Base-by-base conservation (phyloP, 2,113 vertebrate species). In the Phycodurus eques region DNA sequence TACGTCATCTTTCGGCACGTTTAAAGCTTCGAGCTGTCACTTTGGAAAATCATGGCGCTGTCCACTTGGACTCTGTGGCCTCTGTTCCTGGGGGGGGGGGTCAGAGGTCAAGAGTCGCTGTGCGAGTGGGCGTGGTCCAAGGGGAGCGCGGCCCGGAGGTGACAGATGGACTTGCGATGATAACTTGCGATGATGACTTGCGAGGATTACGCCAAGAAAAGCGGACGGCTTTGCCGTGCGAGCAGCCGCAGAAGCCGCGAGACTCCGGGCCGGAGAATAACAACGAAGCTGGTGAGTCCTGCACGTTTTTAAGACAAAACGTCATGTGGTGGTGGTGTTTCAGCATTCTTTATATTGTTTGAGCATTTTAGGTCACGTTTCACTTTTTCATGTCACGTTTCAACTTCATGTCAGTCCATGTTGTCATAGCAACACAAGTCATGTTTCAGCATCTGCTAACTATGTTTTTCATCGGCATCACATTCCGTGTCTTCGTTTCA, bases 121-220 rank as follows among this genome's bases (percentile, higher is more conserved):
- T 17, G 59, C 14, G 6, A 35, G 59, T 35, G 27, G 59, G 31
- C 14, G 59, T 6, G 59, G 14, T 17, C 31, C 15, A 9, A 60
- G 57, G 8, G 12, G 13, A 60, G 57, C 57, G 12, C 47, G 13
- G 51, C 17, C 17, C 19, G 17, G 51, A 0, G 10, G 27, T 22
- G 5, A 33, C 59, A 61, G 59, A 61, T 61, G 59, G 59, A 33
- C 59, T 33, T 33, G 56, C 9, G 22, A 31, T 59, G 56, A 47
- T 47, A 17, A 61, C 59, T 61, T 19, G 59, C 1, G 53, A 31
- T 59, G 56, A 59, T 59, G 59, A 61, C 59, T 61, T 35, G 59
- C 59, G 13, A 33, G 59, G 59, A 61, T 61, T 61, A 61, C 31
- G 59, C 15, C 31, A 61, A 61, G 59, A 17, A 61, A 61, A 60